Percentiles rank a stretch among this genome's conserved stretches.
Evolutionary conservation across 2,113 vertebrate genomes (phyloP).

Genomic region (Nothoprocta perdicaria): DNA sequence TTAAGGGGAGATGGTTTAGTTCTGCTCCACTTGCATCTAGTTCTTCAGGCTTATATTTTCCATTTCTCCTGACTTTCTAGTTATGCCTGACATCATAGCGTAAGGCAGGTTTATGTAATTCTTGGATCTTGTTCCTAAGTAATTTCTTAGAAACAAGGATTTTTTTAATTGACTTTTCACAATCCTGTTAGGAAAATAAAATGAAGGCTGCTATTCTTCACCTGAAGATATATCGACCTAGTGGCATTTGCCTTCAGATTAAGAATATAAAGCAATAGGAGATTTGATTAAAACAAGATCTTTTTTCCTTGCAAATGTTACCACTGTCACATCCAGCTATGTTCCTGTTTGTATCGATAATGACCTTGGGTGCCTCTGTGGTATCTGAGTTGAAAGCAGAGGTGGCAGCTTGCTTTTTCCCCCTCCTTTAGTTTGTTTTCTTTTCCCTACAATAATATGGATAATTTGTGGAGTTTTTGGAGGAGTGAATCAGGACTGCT

Average conservation of each 20-base stretch:
- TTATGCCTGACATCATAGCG: neutral
- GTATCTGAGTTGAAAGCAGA: neutral
- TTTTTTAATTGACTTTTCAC: constrained; percentile 28
- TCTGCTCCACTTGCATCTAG: constrained; percentile 23
- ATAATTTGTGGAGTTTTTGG: neutral
- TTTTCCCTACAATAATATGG: neutral
- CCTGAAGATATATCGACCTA: constrained; percentile 19
- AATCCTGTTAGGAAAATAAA: constrained; percentile 46
- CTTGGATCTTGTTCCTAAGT: constrained; percentile 33
- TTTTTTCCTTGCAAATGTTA: constrained; percentile 26
- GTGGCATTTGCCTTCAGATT: constrained; percentile 39
- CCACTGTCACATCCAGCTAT: neutral
- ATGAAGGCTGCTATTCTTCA: constrained; percentile 34
- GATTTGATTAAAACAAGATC: constrained; percentile 40
- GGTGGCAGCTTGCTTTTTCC: neutral
- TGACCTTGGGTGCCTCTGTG: neutral
- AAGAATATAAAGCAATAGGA: constrained; percentile 39
- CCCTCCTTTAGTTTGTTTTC: neutral
- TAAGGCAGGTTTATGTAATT: constrained; percentile 20
- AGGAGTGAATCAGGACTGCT: neutral
- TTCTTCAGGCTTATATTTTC: constrained; percentile 1
- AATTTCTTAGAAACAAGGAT: constrained; percentile 23
- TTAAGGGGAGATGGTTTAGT: constrained; percentile 10
- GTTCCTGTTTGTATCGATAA: constrained; percentile 3
- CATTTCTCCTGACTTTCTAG: constrained; percentile 1